phyloP scores from a whole-genome alignment of 2,113 vertebrate genomes.

The Phalacrocorax brasilianus region DNA sequence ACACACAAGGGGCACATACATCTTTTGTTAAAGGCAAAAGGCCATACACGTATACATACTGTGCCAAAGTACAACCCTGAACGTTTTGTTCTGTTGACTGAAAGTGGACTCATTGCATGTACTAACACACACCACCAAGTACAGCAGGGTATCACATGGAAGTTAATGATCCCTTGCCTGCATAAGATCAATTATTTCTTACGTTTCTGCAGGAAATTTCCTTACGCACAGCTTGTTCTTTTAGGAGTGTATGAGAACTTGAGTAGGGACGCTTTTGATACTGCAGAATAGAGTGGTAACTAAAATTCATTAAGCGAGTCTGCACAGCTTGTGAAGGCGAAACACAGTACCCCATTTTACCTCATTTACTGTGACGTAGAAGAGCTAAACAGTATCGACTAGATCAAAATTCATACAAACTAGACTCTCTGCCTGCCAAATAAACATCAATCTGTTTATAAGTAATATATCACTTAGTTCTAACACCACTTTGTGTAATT shows the following conservation, averaged over 20 bases:
- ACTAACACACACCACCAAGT: neutral
- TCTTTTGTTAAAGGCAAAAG: neutral
- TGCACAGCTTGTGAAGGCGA: neutral
- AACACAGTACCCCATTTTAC: neutral
- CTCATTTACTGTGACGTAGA: neutral
- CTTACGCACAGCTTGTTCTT: neutral
- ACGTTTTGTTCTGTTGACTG: neutral
- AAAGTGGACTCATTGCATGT: neutral
- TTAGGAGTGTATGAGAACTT: neutral
- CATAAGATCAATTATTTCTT: neutral
- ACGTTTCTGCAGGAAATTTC: neutral
- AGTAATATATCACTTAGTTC: neutral
- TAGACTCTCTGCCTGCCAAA: neutral
- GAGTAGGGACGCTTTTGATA: neutral
- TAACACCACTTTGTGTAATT: neutral
- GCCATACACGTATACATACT: neutral
- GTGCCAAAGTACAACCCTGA: neutral
- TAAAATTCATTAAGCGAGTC: neutral
- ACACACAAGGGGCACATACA: neutral
- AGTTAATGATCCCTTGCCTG: neutral
- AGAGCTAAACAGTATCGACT: neutral
- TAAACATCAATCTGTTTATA: neutral
- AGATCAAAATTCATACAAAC: neutral
- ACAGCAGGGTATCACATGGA: neutral
- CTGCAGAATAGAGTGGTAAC: neutral